These are phyloP conservation scores for Belgica antarctica DNA, from an alignment of 2,888 invertebrate genomes.

Conservation along the genomic window DNA sequence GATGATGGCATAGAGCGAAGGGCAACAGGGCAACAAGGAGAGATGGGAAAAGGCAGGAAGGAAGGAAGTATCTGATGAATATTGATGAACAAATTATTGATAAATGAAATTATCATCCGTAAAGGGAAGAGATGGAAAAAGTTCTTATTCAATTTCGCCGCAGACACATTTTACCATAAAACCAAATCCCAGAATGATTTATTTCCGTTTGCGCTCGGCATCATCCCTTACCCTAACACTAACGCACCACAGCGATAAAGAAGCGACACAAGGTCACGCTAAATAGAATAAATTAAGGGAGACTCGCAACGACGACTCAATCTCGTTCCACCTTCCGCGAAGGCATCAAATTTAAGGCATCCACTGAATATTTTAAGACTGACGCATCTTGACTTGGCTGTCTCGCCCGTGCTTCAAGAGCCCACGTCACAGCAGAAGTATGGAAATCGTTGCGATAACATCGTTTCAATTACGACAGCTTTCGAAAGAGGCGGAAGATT, in stretches of 20 bases:
- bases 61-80: conserved; percentile 43
- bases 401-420: no score
- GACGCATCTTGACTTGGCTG: no score
- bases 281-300: conserved; percentile 24
- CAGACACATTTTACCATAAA: conserved; percentile 8
- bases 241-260: background rate
- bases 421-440: no score
- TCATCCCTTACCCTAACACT: background rate
- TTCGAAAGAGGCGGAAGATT: background rate
- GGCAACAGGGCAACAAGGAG: background rate
- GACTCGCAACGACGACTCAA: background rate
- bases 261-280: conserved; percentile 8
- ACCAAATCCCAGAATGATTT: conserved; percentile 10
- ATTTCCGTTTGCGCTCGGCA: background rate
- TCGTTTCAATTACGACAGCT: background rate
- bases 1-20: background rate
- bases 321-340: background rate
- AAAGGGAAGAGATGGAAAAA: background rate
- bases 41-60: conserved; percentile 19
- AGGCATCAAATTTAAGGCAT: no score
- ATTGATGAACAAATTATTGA: conserved; percentile 43
- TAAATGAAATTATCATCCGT: conserved; percentile 41
- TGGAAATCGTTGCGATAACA: background rate
- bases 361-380: no score
- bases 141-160: conserved; percentile 18